These are phyloP conservation scores for Acanthacorydalis orientalis DNA, from an alignment of 2,888 invertebrate species.

Conservation along the genomic window DNA sequence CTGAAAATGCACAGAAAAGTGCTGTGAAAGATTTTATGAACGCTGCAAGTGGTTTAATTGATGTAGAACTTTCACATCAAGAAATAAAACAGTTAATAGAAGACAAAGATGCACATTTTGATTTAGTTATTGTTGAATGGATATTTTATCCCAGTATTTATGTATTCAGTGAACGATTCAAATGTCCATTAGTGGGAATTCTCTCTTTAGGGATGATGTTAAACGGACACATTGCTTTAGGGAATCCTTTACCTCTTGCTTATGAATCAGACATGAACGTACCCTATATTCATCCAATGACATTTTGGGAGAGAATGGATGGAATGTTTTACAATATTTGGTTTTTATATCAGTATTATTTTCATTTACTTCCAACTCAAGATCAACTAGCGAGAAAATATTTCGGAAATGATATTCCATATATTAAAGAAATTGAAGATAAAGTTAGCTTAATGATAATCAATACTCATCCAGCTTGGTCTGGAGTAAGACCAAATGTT, in stretches of 20 bases:
- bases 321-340: background rate
- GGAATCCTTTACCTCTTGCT: background rate
- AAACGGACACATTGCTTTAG: background rate
- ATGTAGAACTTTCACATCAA: background rate
- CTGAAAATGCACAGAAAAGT: background rate
- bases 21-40: background rate
- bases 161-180: background rate
- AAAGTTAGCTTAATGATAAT: constrained; percentile 9
- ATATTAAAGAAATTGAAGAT: constrained; percentile 7
- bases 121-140: constrained; percentile 1
- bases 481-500: constrained; percentile 6
- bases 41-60: background rate
- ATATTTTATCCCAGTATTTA: background rate
- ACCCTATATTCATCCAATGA: background rate
- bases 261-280: background rate
- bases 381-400: constrained; percentile 5
- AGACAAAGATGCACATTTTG: background rate
- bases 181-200: constrained; percentile 1
- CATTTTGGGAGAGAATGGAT: background rate
- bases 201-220: background rate
- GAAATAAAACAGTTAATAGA: background rate
- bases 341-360: constrained; percentile 1
- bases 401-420: constrained; percentile 7
- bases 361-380: background rate
- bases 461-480: constrained; percentile 9